phyloP scores from a whole-genome alignment of 1,140 invertebrate genomes.

The Drosophila tristis region DNA sequence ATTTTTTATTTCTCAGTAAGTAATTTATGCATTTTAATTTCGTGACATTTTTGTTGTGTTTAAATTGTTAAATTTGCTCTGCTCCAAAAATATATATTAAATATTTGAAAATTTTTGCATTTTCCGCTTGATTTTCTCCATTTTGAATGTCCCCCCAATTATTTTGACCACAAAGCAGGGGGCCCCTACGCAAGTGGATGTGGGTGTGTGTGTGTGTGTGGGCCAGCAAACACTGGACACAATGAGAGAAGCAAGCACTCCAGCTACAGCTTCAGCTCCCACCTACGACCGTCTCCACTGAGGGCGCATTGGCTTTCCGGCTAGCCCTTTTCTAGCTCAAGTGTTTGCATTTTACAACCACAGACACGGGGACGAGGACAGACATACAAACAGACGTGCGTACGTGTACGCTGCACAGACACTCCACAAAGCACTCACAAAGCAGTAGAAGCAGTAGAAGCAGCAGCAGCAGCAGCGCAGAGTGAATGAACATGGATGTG shows the following conservation, averaged over 20 bases:
- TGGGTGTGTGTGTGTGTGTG: background rate
- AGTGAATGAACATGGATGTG: slow-evolving; percentile 14
- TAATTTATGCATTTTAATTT: background rate
- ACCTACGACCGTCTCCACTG: background rate
- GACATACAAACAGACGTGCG: background rate
- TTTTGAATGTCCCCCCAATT: slow-evolving; percentile 46
- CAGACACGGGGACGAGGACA: slow-evolving; percentile 24
- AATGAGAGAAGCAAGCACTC: slow-evolving; percentile 40
- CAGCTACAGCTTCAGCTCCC: background rate
- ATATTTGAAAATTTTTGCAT: background rate
- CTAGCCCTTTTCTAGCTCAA: slow-evolving; percentile 65
- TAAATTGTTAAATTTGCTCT: background rate
- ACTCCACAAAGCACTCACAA: no score
- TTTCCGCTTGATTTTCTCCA: slow-evolving; percentile 29
- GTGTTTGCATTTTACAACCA: slow-evolving; percentile 80
- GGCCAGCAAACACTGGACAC: slow-evolving; percentile 35
- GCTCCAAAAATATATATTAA: background rate
- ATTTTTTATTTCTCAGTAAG: no score
- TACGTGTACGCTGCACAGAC: background rate
- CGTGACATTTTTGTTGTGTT: background rate
- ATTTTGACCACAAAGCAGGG: slow-evolving; percentile 40
- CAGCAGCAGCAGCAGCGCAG: no score
- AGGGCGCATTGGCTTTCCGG: slow-evolving; percentile 56
- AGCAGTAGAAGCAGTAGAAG: no score
- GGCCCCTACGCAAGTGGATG: background rate